Percentiles rank a stretch among this genome's conserved stretches.
Evolutionary conservation across 2,797 vertebrate genomes (phyloP).

Genomic region (Setipinna tenuifilis): DNA sequence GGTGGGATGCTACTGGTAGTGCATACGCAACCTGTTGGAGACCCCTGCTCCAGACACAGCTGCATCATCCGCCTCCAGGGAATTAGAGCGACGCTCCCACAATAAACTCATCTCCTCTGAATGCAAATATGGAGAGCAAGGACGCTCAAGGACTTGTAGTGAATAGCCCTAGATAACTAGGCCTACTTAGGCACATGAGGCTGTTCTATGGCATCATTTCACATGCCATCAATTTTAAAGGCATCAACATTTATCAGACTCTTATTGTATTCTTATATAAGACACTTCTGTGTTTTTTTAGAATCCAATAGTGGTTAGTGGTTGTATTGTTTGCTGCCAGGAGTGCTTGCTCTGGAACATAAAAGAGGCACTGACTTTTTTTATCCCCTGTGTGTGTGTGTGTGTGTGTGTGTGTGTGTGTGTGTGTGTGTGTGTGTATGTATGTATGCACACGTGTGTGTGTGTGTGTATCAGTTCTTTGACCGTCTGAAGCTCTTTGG

Average conservation of each 20-base stretch:
- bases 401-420: too few species aligned
- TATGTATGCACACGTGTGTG: too few species aligned
- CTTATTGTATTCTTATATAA: neutral
- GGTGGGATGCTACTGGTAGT: too few species aligned
- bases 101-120: neutral
- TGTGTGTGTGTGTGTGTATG: too few species aligned
- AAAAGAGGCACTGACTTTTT: neutral
- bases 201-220: too few species aligned
- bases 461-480: slow-evolving; percentile 81
- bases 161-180: neutral
- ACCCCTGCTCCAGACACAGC: neutral
- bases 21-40: too few species aligned
- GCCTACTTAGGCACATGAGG: too few species aligned
- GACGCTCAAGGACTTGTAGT: neutral
- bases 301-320: neutral
- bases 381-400: neutral
- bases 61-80: neutral
- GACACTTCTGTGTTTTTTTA: neutral
- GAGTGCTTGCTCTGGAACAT: neutral
- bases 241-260: neutral
- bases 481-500: slow-evolving; percentile 92
- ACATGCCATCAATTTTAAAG: neutral
- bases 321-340: neutral
- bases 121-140: neutral
- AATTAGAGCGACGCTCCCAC: neutral